Base-by-base conservation (phyloP, 1,140 invertebrate genomes). In the Rhizoglyphus robini region DNA sequence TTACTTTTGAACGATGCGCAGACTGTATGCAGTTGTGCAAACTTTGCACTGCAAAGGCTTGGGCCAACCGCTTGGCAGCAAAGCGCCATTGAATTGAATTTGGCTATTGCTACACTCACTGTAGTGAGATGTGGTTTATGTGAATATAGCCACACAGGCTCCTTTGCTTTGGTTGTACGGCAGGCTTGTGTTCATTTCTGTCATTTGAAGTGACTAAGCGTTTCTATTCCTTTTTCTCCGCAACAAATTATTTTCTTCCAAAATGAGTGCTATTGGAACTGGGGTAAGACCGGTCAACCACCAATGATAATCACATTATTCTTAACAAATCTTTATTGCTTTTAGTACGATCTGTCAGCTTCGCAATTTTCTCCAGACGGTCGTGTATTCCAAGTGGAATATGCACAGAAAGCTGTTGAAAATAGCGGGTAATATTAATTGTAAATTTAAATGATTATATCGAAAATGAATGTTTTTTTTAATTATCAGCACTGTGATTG, bases 361-460 rank as follows among this genome's bases (percentile, higher is more conserved):
- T 97, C 96, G 20, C 96, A 99, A 81, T 99, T 99, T 81, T 99
- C 95, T 13, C 96, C 96, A 13, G 96, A 99, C 79, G 96, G 96
- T 18, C 79, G 93, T 72, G 93, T 98, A 57, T 98, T 98, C 79
- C 94, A 98, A 86, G 93, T 99, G 0, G 96, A 99, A 82, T 99
- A 99, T 80, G 96, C 96, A 29, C 87, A 90, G 60, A 99, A 99
- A 80, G 96, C 96, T 18, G 95, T 99, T 2, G 96, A 99, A 81
- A 97, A 96, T 72, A 96, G 93, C 75, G 95, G 95, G 85, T 87
- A 78, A 76, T 80, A 78, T 51, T 58, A 4, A 58, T 29, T 61
- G 15, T 59, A 13, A 48, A n/a, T 67, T 58, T 66, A 4, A 15
- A 36, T 65, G 11, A 32, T 69, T 51, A 51, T n/a, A 51, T 31